A percentile compares a stretch with the other conserved stretches of the same genome.
Evolutionary conservation across 1,140 invertebrate species (phyloP).

Genomic region (Bradynema listronoti): DNA sequence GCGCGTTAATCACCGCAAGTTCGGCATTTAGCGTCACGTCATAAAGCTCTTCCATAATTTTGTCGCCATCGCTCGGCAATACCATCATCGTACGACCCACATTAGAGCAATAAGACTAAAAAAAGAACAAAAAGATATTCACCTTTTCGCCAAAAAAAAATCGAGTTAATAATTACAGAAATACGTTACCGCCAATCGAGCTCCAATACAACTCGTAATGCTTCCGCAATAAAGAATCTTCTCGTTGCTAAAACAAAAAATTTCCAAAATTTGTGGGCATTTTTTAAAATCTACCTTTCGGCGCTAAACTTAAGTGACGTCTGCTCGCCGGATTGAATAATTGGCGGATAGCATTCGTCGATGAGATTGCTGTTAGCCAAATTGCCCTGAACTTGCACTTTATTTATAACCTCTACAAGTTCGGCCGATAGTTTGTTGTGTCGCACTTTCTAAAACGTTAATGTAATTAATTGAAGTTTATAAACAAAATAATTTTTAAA

Average conservation of each 20-base stretch:
- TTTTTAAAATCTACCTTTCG: slow-evolving; percentile 56
- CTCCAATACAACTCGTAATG: slow-evolving; percentile 87
- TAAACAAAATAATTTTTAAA: slow-evolving; percentile 15
- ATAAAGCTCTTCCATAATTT: slow-evolving; percentile 73
- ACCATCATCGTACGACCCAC: slow-evolving; percentile 93
- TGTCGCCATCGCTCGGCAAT: slow-evolving; percentile 80
- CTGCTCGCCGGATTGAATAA: slow-evolving; percentile 93
- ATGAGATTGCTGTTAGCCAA: slow-evolving; percentile 77
- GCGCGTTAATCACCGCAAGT: slow-evolving; percentile 77
- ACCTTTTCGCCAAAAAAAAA: no score
- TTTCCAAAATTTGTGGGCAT: neutral
- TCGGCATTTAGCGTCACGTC: slow-evolving; percentile 84
- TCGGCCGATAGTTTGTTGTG: slow-evolving; percentile 89
- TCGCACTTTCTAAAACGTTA: slow-evolving; percentile 69
- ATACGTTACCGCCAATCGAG: slow-evolving; percentile 71
- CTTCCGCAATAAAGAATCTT: slow-evolving; percentile 88
- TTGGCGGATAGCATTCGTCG: slow-evolving; percentile 95
- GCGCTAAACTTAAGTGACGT: slow-evolving; percentile 95
- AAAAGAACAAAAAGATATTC: no score
- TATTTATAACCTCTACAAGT: slow-evolving; percentile 77
- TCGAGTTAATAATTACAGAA: neutral
- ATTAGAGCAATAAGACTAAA: slow-evolving; percentile 86
- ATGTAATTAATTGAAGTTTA: neutral
- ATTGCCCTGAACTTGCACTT: slow-evolving; percentile 77
- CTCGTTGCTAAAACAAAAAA: slow-evolving; percentile 72